A percentile compares a stretch with the other conserved stretches of the same genome.
Evolutionary conservation across 2,113 vertebrate genomes (phyloP).

Genomic region (Scalopus aquaticus): DNA sequence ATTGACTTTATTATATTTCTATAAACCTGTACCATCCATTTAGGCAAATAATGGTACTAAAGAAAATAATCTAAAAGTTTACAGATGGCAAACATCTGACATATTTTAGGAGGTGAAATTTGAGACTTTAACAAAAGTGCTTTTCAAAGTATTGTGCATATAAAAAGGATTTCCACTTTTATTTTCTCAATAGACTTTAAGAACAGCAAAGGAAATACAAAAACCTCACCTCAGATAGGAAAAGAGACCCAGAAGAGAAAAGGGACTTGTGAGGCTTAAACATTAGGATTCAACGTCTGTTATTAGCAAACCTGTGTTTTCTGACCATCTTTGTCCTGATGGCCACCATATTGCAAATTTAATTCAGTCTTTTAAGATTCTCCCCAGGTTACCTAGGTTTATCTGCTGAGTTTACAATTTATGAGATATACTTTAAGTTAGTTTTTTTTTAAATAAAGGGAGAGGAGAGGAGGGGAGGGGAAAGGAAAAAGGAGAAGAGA

Average conservation of each 20-base stretch:
- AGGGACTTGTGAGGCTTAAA: neutral
- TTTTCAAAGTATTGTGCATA: neutral
- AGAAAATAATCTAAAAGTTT: constrained; percentile 1
- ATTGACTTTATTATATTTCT: constrained; percentile 22
- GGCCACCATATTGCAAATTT: neutral
- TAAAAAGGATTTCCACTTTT: neutral
- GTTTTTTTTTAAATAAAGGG: neutral
- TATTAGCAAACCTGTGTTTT: neutral
- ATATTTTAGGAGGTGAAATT: neutral
- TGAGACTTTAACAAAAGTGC: neutral
- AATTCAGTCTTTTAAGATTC: neutral
- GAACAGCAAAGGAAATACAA: constrained; percentile 27
- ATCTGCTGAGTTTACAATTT: neutral
- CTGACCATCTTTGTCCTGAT: neutral
- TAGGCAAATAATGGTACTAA: neutral
- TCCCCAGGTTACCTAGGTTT: neutral
- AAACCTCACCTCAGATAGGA: neutral
- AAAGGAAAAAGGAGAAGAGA: too few relatives aligned
- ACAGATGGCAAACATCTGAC: neutral
- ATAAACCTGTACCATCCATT: neutral
- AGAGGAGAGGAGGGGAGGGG: too few relatives aligned
- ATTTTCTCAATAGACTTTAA: constrained; percentile 8
- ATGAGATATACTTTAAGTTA: neutral
- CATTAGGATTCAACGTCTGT: neutral
- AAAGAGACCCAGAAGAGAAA: neutral